A percentile compares a stretch with the other conserved stretches of the same genome.
phyloP scores from a whole-genome alignment of 2,797 vertebrate genomes.

The Acanthis flammea region DNA sequence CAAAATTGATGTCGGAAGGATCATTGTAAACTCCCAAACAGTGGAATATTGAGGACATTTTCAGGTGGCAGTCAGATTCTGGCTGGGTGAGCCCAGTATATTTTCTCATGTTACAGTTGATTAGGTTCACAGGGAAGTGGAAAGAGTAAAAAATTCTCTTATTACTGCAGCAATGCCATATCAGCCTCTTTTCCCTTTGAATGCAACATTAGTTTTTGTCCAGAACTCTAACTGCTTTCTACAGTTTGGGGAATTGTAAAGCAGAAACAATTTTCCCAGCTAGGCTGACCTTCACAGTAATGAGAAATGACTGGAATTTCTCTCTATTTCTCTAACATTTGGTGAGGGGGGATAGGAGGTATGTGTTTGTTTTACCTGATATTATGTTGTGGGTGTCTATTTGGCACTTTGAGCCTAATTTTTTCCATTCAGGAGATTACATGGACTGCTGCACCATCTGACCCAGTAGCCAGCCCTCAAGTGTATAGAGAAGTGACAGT shows the following conservation, averaged over 20 bases:
- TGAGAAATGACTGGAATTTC: constrained; percentile 84
- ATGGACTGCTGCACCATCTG: constrained; percentile 85
- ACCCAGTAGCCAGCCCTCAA: constrained; percentile 81
- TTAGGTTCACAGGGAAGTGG: constrained; percentile 92
- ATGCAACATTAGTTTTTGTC: constrained; percentile 87
- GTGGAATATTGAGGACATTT: constrained; percentile 82
- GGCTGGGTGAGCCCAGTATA: constrained; percentile 89
- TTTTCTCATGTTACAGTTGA: constrained; percentile 99
- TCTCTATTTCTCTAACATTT: constrained; percentile 78
- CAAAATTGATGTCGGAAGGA: constrained; percentile 87
- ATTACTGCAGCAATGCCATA: constrained; percentile 82
- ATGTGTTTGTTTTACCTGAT: constrained; percentile 80
- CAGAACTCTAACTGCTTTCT: constrained; percentile 85
- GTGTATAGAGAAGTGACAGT: constrained; percentile 74
- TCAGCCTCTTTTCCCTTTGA: constrained; percentile 85
- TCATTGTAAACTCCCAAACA: constrained; percentile 82
- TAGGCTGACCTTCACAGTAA: constrained; percentile 85
- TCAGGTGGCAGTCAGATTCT: constrained; percentile 89
- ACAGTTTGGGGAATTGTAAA: constrained; percentile 86
- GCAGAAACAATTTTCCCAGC: constrained; percentile 86
- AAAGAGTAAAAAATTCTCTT: constrained; percentile 86
- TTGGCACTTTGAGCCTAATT: constrained; percentile 78
- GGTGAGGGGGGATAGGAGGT: constrained; percentile 27
- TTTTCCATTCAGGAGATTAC: constrained; percentile 84
- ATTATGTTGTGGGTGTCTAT: constrained; percentile 74